Evolutionary conservation across 2,113 vertebrate species (phyloP).

Genomic region (crab-eating macaque (Macaca fascicularis)): T2T-MFA8v1.1 NC_088381.1:10227001-10227500

Average conservation of each 20-base stretch:
- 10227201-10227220: background rate
- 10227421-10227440: slow-evolving; percentile 18
- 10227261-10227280: background rate
- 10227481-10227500: background rate
- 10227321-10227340: background rate
- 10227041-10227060: background rate
- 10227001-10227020: background rate
- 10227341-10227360: background rate
- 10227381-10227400: background rate
- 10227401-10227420: background rate
- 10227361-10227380: slow-evolving; percentile 24
- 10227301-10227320: background rate
- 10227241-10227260: background rate
- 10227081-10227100: background rate
- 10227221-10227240: background rate
- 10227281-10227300: background rate
- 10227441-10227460: background rate
- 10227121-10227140: background rate
- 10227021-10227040: background rate
- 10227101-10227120: background rate
- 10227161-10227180: background rate
- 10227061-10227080: background rate
- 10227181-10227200: background rate
- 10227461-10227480: background rate
- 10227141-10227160: background rate